Percentiles rank a stretch among this genome's conserved stretches.
Evolutionary conservation across 2,888 invertebrate genomes (phyloP).

Genomic region (Toxonevra muliebris): DNA sequence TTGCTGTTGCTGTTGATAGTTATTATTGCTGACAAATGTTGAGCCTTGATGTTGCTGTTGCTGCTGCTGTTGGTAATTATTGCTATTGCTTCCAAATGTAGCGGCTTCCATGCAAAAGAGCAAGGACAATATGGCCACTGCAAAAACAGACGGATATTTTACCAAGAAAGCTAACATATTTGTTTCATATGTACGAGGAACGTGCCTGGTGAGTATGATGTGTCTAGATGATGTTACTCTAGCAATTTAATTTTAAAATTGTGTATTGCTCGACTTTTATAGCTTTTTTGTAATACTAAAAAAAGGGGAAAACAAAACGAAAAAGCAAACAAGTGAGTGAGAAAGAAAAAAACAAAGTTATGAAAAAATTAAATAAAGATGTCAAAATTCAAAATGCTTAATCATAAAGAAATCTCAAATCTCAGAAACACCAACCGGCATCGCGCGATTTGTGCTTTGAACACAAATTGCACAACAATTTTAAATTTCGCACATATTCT

Average conservation of each 20-base stretch:
- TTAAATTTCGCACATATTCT: background rate
- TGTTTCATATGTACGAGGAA: no score
- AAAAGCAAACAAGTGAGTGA: background rate
- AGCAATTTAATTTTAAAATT: constrained; percentile 54
- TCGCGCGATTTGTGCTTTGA: constrained; percentile 4
- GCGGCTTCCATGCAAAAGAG: background rate
- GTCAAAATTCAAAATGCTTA: constrained; percentile 53
- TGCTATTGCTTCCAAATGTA: background rate
- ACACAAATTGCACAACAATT: constrained; percentile 3
- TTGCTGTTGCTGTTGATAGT: background rate
- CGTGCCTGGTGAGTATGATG: constrained; percentile 30
- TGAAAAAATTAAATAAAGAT: constrained; percentile 16
- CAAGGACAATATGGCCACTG: background rate
- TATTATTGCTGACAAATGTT: background rate
- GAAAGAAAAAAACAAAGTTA: constrained; percentile 9
- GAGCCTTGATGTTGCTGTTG: constrained; percentile 7
- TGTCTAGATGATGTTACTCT: constrained; percentile 47
- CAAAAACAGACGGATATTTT: background rate
- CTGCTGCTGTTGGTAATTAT: background rate
- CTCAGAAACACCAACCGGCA: background rate
- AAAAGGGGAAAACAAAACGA: background rate
- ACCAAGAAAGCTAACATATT: no score
- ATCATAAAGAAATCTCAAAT: constrained; percentile 41
- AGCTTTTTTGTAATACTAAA: constrained; percentile 25
- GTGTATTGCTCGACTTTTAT: constrained; percentile 52